Evolutionary conservation across 2,797 vertebrate genomes (phyloP).

Genomic region (Brotula barbata): DNA sequence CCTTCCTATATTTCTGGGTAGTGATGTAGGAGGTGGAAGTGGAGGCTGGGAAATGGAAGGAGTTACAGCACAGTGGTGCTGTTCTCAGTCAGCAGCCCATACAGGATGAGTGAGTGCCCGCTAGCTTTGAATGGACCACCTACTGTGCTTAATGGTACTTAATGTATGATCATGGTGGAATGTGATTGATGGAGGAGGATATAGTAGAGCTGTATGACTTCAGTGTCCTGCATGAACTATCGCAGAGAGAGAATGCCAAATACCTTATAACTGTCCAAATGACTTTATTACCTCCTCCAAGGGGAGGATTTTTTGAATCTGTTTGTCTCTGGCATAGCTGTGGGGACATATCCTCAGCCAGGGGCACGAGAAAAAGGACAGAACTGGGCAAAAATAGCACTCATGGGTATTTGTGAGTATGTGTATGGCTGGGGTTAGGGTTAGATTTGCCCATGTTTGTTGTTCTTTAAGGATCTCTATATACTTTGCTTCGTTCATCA

Average conservation of each 20-base stretch:
- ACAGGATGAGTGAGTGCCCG: background rate
- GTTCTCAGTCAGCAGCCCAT: background rate
- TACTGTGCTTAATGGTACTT: background rate
- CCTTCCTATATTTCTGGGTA: constrained; percentile 41
- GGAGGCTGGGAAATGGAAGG: background rate
- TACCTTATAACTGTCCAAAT: background rate
- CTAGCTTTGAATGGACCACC: background rate
- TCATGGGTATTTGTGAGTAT: too few species aligned
- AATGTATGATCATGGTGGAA: background rate
- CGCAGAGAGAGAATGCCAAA: background rate
- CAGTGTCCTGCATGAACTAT: constrained; percentile 4
- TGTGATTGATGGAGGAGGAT: constrained; percentile 5
- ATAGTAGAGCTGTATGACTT: constrained; percentile 3
- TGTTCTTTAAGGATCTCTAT: too few species aligned
- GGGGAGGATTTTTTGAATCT: too few species aligned
- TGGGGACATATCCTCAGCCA: too few species aligned
- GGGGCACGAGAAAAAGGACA: too few species aligned
- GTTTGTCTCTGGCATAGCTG: too few species aligned
- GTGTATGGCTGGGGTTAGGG: too few species aligned
- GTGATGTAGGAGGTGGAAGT: constrained; percentile 32
- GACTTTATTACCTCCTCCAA: background rate
- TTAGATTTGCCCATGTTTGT: too few species aligned
- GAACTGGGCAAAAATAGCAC: too few species aligned
- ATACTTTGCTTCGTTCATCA: too few species aligned
- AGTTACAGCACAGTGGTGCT: background rate